phyloP scores from a whole-genome alignment of 2,888 invertebrate species.

The Drosophila cracens region DNA sequence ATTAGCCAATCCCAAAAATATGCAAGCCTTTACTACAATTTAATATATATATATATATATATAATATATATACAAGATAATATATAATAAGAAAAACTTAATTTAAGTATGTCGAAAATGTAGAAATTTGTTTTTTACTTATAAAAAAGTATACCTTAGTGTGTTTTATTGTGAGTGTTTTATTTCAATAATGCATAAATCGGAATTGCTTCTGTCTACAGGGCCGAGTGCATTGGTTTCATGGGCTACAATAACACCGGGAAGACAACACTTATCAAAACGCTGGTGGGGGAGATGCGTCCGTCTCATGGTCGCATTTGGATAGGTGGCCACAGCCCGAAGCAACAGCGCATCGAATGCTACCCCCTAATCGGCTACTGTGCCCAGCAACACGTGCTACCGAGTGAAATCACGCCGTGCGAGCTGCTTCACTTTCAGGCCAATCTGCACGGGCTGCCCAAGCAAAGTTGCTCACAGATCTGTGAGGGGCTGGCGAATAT shows the following conservation, averaged over 20 bases:
- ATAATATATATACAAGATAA: too few species aligned
- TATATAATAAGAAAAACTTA: too few species aligned
- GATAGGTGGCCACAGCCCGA: constrained; percentile 42
- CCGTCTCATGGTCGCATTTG: constrained; percentile 52
- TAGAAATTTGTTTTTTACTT: background rate
- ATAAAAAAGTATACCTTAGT: background rate
- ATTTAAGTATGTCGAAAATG: background rate
- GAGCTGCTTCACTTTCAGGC: constrained; percentile 55
- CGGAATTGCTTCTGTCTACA: constrained; percentile 11
- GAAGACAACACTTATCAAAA: constrained; percentile 50
- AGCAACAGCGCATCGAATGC: constrained; percentile 19
- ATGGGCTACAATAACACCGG: constrained; percentile 59
- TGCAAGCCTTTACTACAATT: too few species aligned
- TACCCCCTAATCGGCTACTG: constrained; percentile 62
- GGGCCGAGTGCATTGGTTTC: constrained; percentile 61
- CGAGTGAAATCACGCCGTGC: constrained; percentile 45
- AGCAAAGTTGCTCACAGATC: background rate
- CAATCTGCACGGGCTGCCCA: constrained; percentile 49
- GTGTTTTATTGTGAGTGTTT: background rate
- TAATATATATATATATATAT: background rate
- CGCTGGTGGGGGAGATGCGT: constrained; percentile 41
- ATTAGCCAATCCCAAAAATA: background rate
- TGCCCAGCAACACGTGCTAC: constrained; percentile 39
- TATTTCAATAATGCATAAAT: background rate
- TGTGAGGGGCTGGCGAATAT: constrained; percentile 51